Base-by-base conservation (phyloP, 2,888 invertebrate genomes). In the Folsomia manolachei region DNA sequence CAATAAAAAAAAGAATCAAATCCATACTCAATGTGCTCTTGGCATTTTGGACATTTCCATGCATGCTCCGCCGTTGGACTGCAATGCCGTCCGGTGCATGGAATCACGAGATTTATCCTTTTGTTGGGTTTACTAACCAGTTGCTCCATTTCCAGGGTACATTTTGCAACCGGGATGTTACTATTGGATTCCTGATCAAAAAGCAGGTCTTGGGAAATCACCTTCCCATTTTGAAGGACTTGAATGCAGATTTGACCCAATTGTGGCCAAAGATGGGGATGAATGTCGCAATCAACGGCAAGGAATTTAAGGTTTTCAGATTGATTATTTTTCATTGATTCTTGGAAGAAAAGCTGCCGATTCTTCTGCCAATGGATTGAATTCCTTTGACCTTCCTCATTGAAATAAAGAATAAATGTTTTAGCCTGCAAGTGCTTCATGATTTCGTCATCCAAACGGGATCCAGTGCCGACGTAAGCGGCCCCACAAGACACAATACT, bases 231-330 rank as follows among this genome's bases (percentile, higher is more conserved):
- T 53, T 71, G 53, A 24, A 74, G 1, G 1, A 74, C 66, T 19
- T 73, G 56, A 24, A 69, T 27, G 61, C 11, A 18, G 14, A 19
- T 7, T 19, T 53, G 1, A 1, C 21, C n/a, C 1, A 7, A 24
- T 65, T 71, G 4, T 21, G 62, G 63, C 39, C 26, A 56, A 1
- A 66, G 27, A 0, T 21, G 7, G 1, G 71, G 65, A 23, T 74
- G 71, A 63, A 74, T 66, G 27, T 74, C 74, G 52, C 71, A 71
- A 39, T 74, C 74, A 1, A 74, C 71, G 1, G 63, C 69, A 27
- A 27, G 64, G 19, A 52, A 69, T 21, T 63, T 64, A 25, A 24
- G 27, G 1, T n/a, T 27, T 2, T 25, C 51, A 2, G 0, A 23
- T 7, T 52, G 24, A n/a, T n/a, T n/a, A n/a, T n/a, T n/a, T 24